Evolutionary conservation across 2,888 invertebrate species (phyloP).

Genomic region (Sympetrum striolatum): DNA sequence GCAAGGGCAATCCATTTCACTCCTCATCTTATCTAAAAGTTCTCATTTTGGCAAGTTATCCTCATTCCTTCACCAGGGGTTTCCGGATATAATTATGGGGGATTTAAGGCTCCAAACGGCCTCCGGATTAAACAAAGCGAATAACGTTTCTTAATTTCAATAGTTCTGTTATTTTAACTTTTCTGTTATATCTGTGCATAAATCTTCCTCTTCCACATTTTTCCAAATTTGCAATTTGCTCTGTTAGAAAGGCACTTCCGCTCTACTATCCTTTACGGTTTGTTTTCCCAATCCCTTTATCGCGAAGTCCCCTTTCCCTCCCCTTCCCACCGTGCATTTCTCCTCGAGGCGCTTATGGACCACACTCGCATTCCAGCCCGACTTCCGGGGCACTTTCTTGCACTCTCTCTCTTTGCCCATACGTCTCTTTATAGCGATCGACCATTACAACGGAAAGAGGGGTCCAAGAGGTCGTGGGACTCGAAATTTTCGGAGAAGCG

Average conservation of each 20-base stretch:
- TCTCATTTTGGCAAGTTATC: no score
- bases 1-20: no score
- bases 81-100: no score
- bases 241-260: no score
- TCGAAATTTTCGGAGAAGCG: not conserved
- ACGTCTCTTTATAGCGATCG: not conserved
- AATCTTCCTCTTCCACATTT: no score
- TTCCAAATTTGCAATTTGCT: no score
- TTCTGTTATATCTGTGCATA: not conserved
- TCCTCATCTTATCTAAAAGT: no score
- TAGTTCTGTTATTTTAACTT: not conserved
- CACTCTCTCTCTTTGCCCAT: not conserved
- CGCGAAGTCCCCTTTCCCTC: not conserved
- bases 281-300: not conserved
- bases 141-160: no score
- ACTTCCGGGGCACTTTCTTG: constrained; percentile 34
- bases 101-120: no score
- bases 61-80: no score
- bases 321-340: not conserved
- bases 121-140: no score
- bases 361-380: constrained; percentile 14
- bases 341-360: constrained; percentile 11
- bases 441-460: not conserved
- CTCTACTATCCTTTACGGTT: no score
- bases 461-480: not conserved